Conservation (phyloP, 2,888 invertebrate genomes). For the Scaptomyza parva region DNA sequence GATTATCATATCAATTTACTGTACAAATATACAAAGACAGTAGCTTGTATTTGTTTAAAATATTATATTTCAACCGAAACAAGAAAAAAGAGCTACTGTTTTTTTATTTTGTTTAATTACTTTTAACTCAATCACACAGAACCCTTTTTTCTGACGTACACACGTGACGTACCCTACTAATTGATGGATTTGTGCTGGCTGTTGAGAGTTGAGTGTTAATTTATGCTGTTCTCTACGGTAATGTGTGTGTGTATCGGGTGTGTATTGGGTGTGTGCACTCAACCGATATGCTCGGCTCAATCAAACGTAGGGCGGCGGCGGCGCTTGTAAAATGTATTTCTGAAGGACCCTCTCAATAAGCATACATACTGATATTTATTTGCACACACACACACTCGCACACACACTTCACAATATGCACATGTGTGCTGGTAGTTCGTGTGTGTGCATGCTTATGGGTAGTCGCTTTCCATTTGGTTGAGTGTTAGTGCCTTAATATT, state of each 20-base stretch:
- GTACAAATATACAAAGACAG: background rate
- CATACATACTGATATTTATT: conserved; percentile 63
- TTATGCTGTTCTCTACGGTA: conserved; percentile 14
- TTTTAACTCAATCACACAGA: background rate
- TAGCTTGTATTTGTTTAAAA: background rate
- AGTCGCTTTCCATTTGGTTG: conserved; percentile 62
- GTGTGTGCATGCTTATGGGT: conserved; percentile 25
- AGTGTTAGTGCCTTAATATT: conserved; percentile 78
- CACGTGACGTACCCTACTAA: background rate
- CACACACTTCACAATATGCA: conserved; percentile 32
- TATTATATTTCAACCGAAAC: background rate
- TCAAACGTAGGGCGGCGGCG: conserved; percentile 53
- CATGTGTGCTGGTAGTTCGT: conserved; percentile 21
- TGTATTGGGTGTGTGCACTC: conserved; percentile 29
- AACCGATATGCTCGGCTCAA: conserved; percentile 63
- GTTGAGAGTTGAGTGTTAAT: conserved; percentile 26
- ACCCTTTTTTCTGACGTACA: background rate
- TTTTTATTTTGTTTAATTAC: background rate
- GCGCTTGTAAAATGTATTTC: conserved; percentile 66
- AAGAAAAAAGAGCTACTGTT: background rate
- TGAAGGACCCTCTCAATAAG: conserved; percentile 71
- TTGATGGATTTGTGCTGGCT: conserved; percentile 13
- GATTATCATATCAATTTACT: background rate
- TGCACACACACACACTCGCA: conserved; percentile 41
- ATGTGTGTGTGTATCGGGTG: conserved; percentile 35